A percentile compares a stretch with the other conserved stretches of the same genome.
Evolutionary conservation across 2,888 invertebrate genomes (phyloP).

Genomic region (Boloria selene): DNA sequence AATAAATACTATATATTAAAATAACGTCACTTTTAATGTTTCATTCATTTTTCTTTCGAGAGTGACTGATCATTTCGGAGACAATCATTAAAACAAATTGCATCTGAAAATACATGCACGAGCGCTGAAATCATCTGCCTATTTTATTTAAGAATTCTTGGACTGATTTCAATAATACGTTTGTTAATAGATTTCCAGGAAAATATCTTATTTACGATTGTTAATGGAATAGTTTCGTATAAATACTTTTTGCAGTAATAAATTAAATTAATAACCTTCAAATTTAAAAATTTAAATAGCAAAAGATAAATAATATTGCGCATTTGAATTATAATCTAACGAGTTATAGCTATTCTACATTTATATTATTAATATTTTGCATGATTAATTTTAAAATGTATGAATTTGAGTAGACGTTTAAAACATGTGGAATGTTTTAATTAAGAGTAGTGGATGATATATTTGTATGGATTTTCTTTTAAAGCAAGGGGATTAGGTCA

Average conservation of each 20-base stretch:
- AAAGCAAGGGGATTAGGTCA: too few relatives aligned
- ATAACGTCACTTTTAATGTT: conserved; percentile 12
- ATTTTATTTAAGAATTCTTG: conserved; percentile 21
- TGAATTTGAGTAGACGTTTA: too few relatives aligned
- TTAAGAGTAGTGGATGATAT: too few relatives aligned
- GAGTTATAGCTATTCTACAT: too few relatives aligned
- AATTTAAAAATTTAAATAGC: background rate
- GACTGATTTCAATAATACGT: conserved; percentile 20
- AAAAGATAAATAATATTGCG: background rate
- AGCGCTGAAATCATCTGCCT: conserved; percentile 10
- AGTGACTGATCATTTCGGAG: conserved; percentile 2
- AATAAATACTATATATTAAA: conserved; percentile 21
- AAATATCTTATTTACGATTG: conserved; percentile 18
- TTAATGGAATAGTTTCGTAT: conserved; percentile 12
- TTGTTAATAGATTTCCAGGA: conserved; percentile 20
- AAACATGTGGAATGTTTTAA: too few relatives aligned
- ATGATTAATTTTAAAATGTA: too few relatives aligned
- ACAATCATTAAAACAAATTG: conserved; percentile 14
- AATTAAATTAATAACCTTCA: conserved; percentile 1
- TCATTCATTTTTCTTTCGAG: conserved; percentile 14
- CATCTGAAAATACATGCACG: conserved; percentile 1
- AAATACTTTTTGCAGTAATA: conserved; percentile 4
- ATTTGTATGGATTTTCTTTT: too few relatives aligned
- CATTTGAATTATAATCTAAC: background rate
- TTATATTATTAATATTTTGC: too few relatives aligned